Conservation (phyloP, 2,888 invertebrate genomes). For the Leucania comma region DNA sequence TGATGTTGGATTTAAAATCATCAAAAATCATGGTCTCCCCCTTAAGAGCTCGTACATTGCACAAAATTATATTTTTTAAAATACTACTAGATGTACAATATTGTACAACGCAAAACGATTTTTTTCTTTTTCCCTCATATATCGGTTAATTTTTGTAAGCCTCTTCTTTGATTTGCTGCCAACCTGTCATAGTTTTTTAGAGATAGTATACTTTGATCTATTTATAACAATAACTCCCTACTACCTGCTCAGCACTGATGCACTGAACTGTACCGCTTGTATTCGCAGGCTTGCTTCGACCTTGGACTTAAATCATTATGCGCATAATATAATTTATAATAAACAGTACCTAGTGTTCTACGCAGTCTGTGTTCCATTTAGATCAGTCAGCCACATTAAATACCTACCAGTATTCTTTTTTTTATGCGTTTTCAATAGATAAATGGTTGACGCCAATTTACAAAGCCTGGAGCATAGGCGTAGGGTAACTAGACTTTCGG, state of each 20-base stretch:
- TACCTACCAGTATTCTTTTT: background rate
- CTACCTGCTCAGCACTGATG: background rate
- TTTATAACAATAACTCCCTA: background rate
- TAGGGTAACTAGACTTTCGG: no score
- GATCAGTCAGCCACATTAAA: background rate
- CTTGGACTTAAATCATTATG: slow-evolving; percentile 22
- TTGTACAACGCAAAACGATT: background rate
- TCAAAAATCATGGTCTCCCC: no score
- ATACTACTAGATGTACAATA: background rate
- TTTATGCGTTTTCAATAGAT: background rate
- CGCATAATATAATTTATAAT: slow-evolving; percentile 19
- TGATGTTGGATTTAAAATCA: no score
- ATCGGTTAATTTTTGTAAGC: background rate
- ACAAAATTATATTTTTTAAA: background rate
- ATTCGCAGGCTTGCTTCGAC: slow-evolving; percentile 5
- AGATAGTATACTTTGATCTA: background rate
- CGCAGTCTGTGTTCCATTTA: slow-evolving; percentile 5
- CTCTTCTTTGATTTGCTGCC: background rate
- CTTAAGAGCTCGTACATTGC: no score
- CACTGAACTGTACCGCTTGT: background rate
- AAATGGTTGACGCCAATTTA: no score
- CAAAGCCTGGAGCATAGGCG: no score
- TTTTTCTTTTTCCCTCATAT: background rate
- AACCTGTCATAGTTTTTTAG: background rate
- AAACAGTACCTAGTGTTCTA: background rate